Conservation (phyloP, 2,113 vertebrate genomes). For the Triplophysa dalaica region DNA sequence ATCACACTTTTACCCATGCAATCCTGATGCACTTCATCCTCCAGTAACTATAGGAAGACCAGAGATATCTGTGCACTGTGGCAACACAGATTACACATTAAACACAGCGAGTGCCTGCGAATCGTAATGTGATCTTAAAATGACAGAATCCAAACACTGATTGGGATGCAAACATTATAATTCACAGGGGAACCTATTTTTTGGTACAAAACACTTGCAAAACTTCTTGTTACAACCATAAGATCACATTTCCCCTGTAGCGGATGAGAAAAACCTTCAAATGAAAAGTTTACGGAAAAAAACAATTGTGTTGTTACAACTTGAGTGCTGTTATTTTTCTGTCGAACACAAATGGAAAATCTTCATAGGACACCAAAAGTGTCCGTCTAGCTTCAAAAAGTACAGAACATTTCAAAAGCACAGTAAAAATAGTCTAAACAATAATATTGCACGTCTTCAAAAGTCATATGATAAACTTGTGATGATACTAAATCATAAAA, state of each 20-base stretch:
- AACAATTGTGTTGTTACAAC: neutral
- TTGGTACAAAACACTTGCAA: neutral
- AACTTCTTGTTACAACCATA: constrained; percentile 1
- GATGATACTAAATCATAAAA: too few species aligned
- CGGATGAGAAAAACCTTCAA: neutral
- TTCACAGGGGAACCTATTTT: neutral
- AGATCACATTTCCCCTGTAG: neutral
- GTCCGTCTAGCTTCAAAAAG: too few species aligned
- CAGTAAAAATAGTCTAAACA: too few species aligned
- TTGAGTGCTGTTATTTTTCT: neutral
- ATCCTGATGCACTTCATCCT: constrained; percentile 34
- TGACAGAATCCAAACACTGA: constrained; percentile 21
- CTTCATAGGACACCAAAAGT: too few species aligned
- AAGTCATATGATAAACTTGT: too few species aligned
- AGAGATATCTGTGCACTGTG: constrained; percentile 5
- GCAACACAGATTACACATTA: constrained; percentile 18
- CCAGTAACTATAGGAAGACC: constrained; percentile 24
- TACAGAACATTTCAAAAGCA: too few species aligned
- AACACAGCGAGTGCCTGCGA: neutral
- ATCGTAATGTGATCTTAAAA: constrained; percentile 25
- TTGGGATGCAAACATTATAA: neutral
- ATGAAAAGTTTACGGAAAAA: neutral
- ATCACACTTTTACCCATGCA: constrained; percentile 48
- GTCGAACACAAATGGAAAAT: neutral
- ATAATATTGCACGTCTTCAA: too few species aligned